These are phyloP conservation scores for Catostylus mosaicus DNA, from an alignment of 30 jellyfish, hydroid and myxozoan genomes.

Conservation along the genomic window DNA sequence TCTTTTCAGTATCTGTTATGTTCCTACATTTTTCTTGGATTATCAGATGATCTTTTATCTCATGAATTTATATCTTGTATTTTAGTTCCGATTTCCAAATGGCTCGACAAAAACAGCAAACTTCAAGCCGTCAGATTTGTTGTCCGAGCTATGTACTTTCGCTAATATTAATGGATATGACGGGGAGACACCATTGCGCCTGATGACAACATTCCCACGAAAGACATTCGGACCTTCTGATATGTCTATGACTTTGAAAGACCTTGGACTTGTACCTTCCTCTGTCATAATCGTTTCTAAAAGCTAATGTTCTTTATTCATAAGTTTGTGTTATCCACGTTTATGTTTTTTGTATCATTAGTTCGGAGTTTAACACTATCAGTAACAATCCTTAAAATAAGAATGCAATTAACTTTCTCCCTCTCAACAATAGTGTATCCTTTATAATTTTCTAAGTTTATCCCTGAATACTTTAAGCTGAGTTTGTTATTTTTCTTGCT, in stretches of 20 bases:
- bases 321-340: background rate
- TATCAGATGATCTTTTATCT: too few relatives aligned
- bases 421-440: too few relatives aligned
- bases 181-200: conserved; percentile 67
- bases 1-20: too few relatives aligned
- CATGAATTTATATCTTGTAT: background rate
- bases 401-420: too few relatives aligned
- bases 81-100: conserved; percentile 88
- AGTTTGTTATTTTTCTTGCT: too few relatives aligned
- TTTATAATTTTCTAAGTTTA: too few relatives aligned
- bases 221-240: conserved; percentile 71
- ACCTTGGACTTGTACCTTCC: conserved; percentile 92
- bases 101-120: conserved; percentile 75
- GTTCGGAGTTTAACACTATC: background rate
- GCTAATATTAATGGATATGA: conserved; percentile 74
- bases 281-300: conserved; percentile 76
- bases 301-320: background rate
- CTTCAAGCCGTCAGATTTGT: conserved; percentile 75
- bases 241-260: conserved; percentile 76
- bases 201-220: conserved; percentile 93
- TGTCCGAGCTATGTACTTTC: conserved; percentile 59
- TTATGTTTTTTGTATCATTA: background rate
- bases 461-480: too few relatives aligned
- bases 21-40: too few relatives aligned
- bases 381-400: too few relatives aligned